These are phyloP conservation scores for Drosophila gaucha DNA, from an alignment of 2,888 invertebrate genomes.

Conservation along the genomic window DNA sequence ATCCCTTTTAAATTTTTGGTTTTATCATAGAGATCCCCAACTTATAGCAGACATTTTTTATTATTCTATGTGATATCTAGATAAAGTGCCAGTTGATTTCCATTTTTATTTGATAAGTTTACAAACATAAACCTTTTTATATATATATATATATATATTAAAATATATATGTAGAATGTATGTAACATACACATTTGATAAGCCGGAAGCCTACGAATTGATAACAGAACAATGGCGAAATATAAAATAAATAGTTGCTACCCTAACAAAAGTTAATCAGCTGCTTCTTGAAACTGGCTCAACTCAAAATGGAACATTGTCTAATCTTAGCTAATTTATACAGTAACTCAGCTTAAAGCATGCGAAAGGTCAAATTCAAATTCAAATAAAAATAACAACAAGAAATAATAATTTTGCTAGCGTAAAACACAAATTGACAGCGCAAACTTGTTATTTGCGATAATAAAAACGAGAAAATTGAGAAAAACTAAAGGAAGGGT, in stretches of 20 bases:
- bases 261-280: slow-evolving; percentile 51
- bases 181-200: slow-evolving; percentile 32
- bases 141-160: not conserved
- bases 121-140: slow-evolving; percentile 14
- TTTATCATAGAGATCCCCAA: too few species aligned
- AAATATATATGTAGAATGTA: not conserved
- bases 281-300: not conserved
- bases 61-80: not conserved
- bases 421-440: slow-evolving; percentile 69
- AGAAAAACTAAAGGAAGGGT: slow-evolving; percentile 31
- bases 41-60: too few species aligned
- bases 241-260: slow-evolving; percentile 19
- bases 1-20: too few species aligned
- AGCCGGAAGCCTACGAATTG: slow-evolving; percentile 29
- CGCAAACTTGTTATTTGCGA: slow-evolving; percentile 65
- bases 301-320: not conserved
- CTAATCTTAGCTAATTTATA: slow-evolving; percentile 38
- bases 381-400: slow-evolving; percentile 37
- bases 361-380: slow-evolving; percentile 39
- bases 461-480: slow-evolving; percentile 58
- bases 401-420: slow-evolving; percentile 23
- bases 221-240: slow-evolving; percentile 27
- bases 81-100: not conserved
- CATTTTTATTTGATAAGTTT: too few species aligned
- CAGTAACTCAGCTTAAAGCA: slow-evolving; percentile 4